phyloP scores from a whole-genome alignment of 2,113 vertebrate species.

The Patagioenas fasciata region DNA sequence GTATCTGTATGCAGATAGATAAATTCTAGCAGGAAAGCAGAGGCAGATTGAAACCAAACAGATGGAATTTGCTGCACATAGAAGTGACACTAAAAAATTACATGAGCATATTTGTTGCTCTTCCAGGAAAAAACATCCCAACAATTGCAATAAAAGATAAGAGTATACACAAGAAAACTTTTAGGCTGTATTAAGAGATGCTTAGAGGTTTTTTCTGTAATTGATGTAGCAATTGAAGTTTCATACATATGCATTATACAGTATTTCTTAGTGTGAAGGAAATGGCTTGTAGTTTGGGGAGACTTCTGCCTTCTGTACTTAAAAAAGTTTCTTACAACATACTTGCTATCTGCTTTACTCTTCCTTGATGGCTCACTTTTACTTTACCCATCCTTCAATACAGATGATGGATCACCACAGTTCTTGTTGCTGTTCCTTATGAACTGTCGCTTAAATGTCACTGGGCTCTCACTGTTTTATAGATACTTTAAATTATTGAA shows the following conservation, averaged over 20 bases:
- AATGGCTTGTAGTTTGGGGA: neutral
- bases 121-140: neutral
- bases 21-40: neutral
- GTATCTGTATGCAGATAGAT: neutral
- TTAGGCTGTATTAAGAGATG: neutral
- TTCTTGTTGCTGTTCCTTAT: neutral
- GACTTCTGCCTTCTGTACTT: neutral
- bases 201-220: neutral
- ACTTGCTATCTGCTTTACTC: neutral
- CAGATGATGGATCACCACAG: neutral
- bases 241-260: neutral
- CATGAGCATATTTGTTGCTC: neutral
- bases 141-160: neutral
- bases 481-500: constrained; percentile 45
- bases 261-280: neutral
- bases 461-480: neutral
- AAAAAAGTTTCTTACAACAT: neutral
- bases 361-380: neutral
- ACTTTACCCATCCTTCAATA: neutral
- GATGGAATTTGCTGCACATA: neutral
- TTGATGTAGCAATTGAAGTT: neutral
- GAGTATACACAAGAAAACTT: neutral
- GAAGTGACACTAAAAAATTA: neutral
- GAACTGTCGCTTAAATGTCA: neutral
- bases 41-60: neutral